phyloP scores from a whole-genome alignment of 1,140 invertebrate genomes.

The Venustaconcha ellipsiformis region DNA sequence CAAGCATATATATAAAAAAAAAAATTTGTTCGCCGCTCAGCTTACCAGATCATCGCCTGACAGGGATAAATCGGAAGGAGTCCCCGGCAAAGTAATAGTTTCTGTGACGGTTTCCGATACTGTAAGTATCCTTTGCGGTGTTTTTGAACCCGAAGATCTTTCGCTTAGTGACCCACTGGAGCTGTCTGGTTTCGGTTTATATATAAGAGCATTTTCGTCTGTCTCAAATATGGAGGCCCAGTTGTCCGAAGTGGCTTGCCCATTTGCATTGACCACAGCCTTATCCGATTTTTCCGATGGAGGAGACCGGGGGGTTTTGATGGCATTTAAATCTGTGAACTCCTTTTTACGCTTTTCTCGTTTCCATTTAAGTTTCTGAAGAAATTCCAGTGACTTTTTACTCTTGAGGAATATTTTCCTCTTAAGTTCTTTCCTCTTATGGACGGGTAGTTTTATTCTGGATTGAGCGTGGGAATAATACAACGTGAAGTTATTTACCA shows the following conservation, averaged over 20 bases:
- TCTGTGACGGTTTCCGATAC: slow-evolving; percentile 39
- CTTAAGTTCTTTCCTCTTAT: slow-evolving; percentile 58
- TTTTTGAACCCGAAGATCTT: background rate
- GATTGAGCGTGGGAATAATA: slow-evolving; percentile 84
- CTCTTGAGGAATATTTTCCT: slow-evolving; percentile 55
- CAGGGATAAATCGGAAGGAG: slow-evolving; percentile 16
- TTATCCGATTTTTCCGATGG: slow-evolving; percentile 29
- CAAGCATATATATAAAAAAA: too few species aligned
- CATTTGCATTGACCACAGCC: background rate
- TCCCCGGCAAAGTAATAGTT: slow-evolving; percentile 33
- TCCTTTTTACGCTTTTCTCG: slow-evolving; percentile 34
- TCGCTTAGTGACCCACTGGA: slow-evolving; percentile 1
- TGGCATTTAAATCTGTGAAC: slow-evolving; percentile 30
- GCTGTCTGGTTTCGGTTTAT: slow-evolving; percentile 10
- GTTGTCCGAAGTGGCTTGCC: background rate
- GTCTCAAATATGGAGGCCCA: slow-evolving; percentile 9
- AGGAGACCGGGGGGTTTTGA: slow-evolving; percentile 33
- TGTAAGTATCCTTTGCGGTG: slow-evolving; percentile 28
- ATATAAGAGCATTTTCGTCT: slow-evolving; percentile 2
- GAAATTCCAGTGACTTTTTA: slow-evolving; percentile 54
- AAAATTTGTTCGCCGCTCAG: too few species aligned
- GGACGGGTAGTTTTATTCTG: slow-evolving; percentile 57
- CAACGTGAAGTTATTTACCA: slow-evolving; percentile 98
- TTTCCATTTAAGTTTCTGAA: slow-evolving; percentile 51
- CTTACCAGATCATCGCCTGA: too few species aligned